Evolutionary conservation across 1,140 invertebrate genomes (phyloP).

Genomic region (Hetaerina americana): DNA sequence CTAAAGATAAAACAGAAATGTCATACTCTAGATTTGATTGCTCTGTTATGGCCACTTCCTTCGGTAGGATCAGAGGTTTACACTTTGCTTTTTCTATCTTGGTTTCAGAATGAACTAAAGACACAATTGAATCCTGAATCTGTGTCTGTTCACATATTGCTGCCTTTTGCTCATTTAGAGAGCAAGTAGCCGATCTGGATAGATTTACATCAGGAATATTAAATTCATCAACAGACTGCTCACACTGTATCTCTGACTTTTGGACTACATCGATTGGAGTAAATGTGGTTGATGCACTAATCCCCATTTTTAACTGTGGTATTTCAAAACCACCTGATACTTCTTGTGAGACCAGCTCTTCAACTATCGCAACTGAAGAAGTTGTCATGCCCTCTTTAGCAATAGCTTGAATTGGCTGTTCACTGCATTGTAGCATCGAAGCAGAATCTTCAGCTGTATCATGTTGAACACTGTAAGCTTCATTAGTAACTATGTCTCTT

Average conservation of each 20-base stretch:
- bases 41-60: conserved; percentile 10
- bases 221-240: conserved; percentile 3
- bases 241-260: not conserved
- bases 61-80: not conserved
- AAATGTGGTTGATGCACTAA: not conserved
- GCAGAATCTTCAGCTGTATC: not conserved
- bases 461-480: conserved; percentile 1
- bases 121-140: not conserved
- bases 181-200: not conserved
- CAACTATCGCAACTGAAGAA: conserved; percentile 7
- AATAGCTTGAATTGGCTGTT: not conserved
- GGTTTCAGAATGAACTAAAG: not conserved
- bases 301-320: not conserved
- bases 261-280: not conserved
- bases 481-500: not conserved
- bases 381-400: conserved; percentile 8
- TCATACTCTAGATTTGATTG: conserved; percentile 8
- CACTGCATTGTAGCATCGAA: not conserved
- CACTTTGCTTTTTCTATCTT: not conserved
- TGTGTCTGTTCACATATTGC: conserved; percentile 1
- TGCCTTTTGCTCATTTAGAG: conserved; percentile 1
- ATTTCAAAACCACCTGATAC: not conserved
- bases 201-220: not conserved
- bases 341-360: conserved; percentile 5
- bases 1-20: conserved; percentile 4